Conservation (phyloP, 2,888 invertebrate genomes). For the Chirona hameri region DNA sequence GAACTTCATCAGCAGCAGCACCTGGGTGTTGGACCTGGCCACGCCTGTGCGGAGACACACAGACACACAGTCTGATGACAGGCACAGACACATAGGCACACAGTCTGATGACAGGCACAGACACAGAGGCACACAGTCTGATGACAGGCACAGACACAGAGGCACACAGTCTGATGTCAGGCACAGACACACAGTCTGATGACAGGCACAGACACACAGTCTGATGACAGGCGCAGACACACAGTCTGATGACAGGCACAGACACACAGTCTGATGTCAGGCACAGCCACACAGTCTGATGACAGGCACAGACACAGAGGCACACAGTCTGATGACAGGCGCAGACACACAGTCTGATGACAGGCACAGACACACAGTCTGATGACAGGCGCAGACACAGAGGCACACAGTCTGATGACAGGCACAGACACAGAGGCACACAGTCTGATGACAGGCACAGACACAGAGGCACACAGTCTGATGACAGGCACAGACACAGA, state of each 20-base stretch:
- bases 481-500: background rate
- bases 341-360: too few relatives aligned
- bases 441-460: background rate
- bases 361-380: background rate
- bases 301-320: background rate
- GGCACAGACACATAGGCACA: background rate
- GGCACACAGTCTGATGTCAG: background rate
- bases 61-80: too few relatives aligned
- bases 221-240: background rate
- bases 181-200: background rate
- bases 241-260: background rate
- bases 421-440: too few relatives aligned
- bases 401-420: too few relatives aligned
- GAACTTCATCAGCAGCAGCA: background rate
- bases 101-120: background rate
- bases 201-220: background rate
- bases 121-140: background rate
- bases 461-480: background rate
- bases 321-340: too few relatives aligned
- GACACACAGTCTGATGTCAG: too few relatives aligned
- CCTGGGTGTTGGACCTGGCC: background rate
- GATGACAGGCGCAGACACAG: background rate
- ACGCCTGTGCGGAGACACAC: background rate
- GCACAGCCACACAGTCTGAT: background rate
- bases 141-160: background rate